phyloP scores from a whole-genome alignment of 2,888 invertebrate genomes.

The Anticlea derivata region DNA sequence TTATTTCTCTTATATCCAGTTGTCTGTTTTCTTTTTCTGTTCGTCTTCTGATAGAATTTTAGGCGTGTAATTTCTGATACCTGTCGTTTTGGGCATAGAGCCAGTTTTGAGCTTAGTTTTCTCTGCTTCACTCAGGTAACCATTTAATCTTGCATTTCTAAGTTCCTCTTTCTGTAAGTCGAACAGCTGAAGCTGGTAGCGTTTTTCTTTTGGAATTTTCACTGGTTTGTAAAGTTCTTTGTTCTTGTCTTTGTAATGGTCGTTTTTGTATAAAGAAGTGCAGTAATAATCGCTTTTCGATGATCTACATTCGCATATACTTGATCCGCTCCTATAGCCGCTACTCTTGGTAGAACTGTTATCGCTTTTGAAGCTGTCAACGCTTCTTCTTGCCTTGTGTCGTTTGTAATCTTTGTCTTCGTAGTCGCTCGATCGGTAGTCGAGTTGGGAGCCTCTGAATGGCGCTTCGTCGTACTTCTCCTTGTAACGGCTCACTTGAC shows the following conservation, averaged over 20 bases:
- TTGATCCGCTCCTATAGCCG: conserved; percentile 76
- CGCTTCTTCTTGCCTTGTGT: conserved; percentile 64
- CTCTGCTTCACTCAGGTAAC: conserved; percentile 67
- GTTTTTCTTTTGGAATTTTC: conserved; percentile 77
- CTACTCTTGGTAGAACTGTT: conserved; percentile 75
- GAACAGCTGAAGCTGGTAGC: conserved; percentile 72
- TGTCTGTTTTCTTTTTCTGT: conserved; percentile 81
- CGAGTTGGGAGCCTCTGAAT: conserved; percentile 49
- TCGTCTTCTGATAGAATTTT: conserved; percentile 86
- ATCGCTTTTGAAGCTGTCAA: conserved; percentile 75
- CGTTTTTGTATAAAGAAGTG: conserved; percentile 79
- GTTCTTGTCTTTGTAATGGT: conserved; percentile 75
- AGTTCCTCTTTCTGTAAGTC: conserved; percentile 66
- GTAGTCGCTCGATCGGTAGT: conserved; percentile 58
- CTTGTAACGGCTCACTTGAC: conserved; percentile 57
- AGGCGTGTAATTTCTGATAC: conserved; percentile 89
- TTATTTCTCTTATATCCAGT: conserved; percentile 85
- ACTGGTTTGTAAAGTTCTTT: conserved; percentile 79
- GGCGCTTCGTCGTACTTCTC: conserved; percentile 67
- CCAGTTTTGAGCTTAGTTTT: conserved; percentile 73
- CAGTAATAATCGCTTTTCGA: conserved; percentile 72
- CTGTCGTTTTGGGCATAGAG: conserved; percentile 76
- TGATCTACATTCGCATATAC: conserved; percentile 72
- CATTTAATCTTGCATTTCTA: conserved; percentile 62
- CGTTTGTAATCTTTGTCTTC: conserved; percentile 58